Base-by-base conservation (phyloP, 2,888 invertebrate genomes). In the Malthinus flaveolus region DNA sequence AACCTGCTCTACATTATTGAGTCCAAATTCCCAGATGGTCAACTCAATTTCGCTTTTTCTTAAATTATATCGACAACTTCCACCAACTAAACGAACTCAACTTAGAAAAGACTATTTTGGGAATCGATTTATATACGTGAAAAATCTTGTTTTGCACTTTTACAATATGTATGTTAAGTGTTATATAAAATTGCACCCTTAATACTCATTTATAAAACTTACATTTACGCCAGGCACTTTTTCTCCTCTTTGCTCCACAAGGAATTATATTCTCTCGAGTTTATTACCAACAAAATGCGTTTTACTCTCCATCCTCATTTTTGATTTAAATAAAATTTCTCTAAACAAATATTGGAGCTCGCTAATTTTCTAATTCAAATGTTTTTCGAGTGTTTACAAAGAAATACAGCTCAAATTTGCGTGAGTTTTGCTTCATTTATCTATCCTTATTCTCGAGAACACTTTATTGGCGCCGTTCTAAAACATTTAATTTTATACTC, bases 21-120 rank as follows among this genome's bases (percentile, higher is more conserved):
- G 46, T 32, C 36, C 31, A 47, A 53, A 53, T 53, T 53, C 53
- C 53, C 55, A 49, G 42, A 42, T 49, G 49, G 55, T 55, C 48
- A 55, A 49, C 42, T 33, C 37, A 48, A 32, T 54, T 54, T 54
- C 35, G 39, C 39, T 55, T 55, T 55, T 49, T 55, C 39, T 42
- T 42, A 42, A 42, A 42, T 42, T 42, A 42, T 42, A 42, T 42
- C 39, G 39, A 42, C 39, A 42, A 42, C 39, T 42, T 42, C 23
- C 15, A 23, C 23, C 15, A 35, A 12, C 23, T 36, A 52, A 52
- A 35, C 52, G 45, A 35, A 34, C 31, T 36, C 9, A 15, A 35
- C 45, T 33, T 44, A 51, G 34, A 45, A 36, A 15, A 23, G 45
- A 46, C 45, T 37, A 45, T 52, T 52, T 23, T n/a, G 36, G 23